Base-by-base conservation (phyloP, 2,113 vertebrate species). In the Cephalopterus ornatus region DNA sequence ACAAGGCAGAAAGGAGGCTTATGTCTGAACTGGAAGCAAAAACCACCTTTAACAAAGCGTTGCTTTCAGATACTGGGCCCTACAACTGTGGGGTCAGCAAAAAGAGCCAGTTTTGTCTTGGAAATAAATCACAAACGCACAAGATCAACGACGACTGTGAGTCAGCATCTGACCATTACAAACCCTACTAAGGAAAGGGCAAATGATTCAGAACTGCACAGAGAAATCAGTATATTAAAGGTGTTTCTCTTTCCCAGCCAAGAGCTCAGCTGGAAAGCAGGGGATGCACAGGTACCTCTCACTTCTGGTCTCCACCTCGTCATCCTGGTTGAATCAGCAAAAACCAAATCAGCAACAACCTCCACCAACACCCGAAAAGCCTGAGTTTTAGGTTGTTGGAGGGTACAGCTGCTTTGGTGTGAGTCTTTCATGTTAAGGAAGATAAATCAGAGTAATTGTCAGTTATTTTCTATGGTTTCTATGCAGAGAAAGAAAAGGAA, bases 11-110 rank as follows among this genome's bases (percentile, higher is more conserved):
- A n/a, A 24, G 19, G 7, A 50, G 39, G 16, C 9, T 33, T 12
- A 2, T 3, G 12, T 12, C 39, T 41, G 1, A 39, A 37, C 0
- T 32, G 4, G 3, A 41, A 30, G 42, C 27, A 55, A 72, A 81
- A 84, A 22, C 1, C 1, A 1, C 21, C 35, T 46, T 32, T 32
- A 50, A 55, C 9, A 71, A 67, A 63, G 55, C 26, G 65, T 47
- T 41, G 23, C 27, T 56, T 76, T 37, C 32, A 55, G 32, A 58
- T 26, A 53, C 12, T 3, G 12, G 32, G 23, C 16, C 26, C 26
- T 66, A 19, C 33, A 50, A 13, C 0, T 47, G 17, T 8, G 55
- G n/a, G 8, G 2, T 15, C 82, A 73, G 32, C 27, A 79, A 79
- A 63, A 67, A 47, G 3, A 78, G 8, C 0, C 16, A 9, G 27